phyloP scores from a whole-genome alignment of 2,113 vertebrate species.

The Aramus guarauna region DNA sequence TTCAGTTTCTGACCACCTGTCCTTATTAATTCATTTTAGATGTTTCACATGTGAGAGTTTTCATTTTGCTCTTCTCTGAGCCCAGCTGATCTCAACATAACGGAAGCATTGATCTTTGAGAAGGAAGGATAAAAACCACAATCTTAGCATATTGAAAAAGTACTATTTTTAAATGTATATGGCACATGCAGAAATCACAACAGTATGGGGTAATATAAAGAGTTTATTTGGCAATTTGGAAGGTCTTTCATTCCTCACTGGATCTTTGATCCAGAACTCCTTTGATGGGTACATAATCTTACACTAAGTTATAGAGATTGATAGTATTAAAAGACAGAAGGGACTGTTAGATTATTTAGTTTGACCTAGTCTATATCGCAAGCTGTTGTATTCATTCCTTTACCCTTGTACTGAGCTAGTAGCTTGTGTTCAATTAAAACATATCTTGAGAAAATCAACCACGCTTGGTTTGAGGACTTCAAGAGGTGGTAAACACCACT shows the following conservation, averaged over 20 bases:
- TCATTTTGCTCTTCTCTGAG: conserved; percentile 1
- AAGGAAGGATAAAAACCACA: not conserved
- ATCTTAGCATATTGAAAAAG: not conserved
- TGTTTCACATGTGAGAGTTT: not conserved
- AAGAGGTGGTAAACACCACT: conserved; percentile 43
- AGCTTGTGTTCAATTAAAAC: conserved; percentile 20
- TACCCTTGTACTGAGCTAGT: not conserved
- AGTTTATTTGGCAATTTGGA: not conserved
- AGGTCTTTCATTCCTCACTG: not conserved
- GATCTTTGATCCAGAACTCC: not conserved
- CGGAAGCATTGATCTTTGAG: not conserved
- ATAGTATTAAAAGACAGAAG: not conserved
- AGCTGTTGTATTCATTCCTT: not conserved
- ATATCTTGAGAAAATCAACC: not conserved
- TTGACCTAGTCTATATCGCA: not conserved
- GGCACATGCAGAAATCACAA: not conserved
- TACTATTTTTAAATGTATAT: not conserved
- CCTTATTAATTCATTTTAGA: not conserved
- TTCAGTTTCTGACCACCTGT: not conserved
- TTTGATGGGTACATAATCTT: not conserved
- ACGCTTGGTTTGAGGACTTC: not conserved
- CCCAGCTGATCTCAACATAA: not conserved
- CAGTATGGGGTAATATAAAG: not conserved
- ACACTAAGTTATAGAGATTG: not conserved
- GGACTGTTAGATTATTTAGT: not conserved